Evolutionary conservation across 1,140 invertebrate species (phyloP).

Genomic region (Ctenoplectra terminalis): DNA sequence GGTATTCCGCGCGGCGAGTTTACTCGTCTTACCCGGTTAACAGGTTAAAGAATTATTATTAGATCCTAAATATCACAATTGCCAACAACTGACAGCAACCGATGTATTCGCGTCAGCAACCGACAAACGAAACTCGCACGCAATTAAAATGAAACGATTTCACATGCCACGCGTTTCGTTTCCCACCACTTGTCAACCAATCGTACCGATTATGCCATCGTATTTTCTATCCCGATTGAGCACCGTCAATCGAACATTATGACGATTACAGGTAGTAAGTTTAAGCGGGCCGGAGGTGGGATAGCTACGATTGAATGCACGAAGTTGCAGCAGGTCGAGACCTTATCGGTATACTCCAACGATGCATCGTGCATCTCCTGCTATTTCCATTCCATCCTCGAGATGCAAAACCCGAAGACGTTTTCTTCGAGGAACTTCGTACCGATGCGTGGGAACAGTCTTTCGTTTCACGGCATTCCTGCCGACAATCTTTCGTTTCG

Average conservation of each 20-base stretch:
- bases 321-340: slow-evolving; percentile 59
- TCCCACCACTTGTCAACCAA: slow-evolving; percentile 7
- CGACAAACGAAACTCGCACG: background rate
- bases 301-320: slow-evolving; percentile 56
- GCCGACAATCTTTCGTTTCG: background rate
- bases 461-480: background rate
- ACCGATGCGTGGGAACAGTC: slow-evolving; percentile 35
- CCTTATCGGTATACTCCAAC: slow-evolving; percentile 53
- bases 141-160: background rate
- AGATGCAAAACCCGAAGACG: slow-evolving; percentile 31
- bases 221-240: slow-evolving; percentile 8
- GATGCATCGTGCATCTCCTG: slow-evolving; percentile 45
- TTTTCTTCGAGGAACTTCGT: slow-evolving; percentile 37
- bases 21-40: too few species aligned
- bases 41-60: too few species aligned
- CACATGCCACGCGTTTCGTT: background rate
- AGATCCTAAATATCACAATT: background rate
- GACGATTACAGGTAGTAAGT: slow-evolving; percentile 47
- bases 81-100: background rate
- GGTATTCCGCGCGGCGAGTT: too few species aligned
- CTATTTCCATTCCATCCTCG: slow-evolving; percentile 50
- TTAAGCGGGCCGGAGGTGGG: slow-evolving; percentile 57
- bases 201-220: background rate
- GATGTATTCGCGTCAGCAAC: background rate
- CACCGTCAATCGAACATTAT: slow-evolving; percentile 25